Percentiles rank a stretch among this genome's conserved stretches.
These are phyloP conservation scores for Girardinus metallicus DNA, from an alignment of 2,797 vertebrate species.

Conservation along the genomic window DNA sequence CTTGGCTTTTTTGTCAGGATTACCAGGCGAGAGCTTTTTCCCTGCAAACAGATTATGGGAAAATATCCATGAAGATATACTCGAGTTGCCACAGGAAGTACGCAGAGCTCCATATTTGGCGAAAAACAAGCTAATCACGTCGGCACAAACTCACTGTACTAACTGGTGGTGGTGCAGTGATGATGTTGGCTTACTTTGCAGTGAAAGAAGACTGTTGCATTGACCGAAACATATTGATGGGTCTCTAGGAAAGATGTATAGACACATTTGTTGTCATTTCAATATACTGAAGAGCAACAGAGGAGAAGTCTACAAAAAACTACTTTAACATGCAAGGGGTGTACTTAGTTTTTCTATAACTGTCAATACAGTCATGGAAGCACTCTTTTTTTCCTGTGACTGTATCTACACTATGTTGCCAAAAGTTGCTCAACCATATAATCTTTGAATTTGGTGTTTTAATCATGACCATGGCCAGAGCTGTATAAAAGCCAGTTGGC, in stretches of 20 bases:
- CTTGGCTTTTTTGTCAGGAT: background rate
- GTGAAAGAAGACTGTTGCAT: background rate
- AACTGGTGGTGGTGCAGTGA: background rate
- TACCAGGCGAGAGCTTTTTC: background rate
- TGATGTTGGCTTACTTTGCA: background rate
- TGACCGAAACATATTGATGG: background rate
- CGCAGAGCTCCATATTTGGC: background rate
- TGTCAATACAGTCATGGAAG: background rate
- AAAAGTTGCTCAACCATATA: background rate
- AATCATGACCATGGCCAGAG: background rate
- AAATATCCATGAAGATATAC: background rate
- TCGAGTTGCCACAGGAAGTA: background rate
- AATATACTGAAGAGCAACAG: background rate
- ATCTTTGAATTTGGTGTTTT: background rate
- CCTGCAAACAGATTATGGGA: background rate
- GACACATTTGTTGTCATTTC: background rate
- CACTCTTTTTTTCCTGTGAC: background rate
- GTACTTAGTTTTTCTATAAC: slow-evolving; percentile 2
- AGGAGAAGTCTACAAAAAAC: background rate
- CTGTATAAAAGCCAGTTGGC: background rate
- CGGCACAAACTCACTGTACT: background rate
- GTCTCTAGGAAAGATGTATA: background rate
- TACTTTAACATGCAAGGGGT: background rate
- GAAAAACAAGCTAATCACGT: background rate
- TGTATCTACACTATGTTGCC: slow-evolving; percentile 4